These are phyloP conservation scores for Tetanocera ferruginea DNA, from an alignment of 2,888 invertebrate genomes.

Conservation along the genomic window DNA sequence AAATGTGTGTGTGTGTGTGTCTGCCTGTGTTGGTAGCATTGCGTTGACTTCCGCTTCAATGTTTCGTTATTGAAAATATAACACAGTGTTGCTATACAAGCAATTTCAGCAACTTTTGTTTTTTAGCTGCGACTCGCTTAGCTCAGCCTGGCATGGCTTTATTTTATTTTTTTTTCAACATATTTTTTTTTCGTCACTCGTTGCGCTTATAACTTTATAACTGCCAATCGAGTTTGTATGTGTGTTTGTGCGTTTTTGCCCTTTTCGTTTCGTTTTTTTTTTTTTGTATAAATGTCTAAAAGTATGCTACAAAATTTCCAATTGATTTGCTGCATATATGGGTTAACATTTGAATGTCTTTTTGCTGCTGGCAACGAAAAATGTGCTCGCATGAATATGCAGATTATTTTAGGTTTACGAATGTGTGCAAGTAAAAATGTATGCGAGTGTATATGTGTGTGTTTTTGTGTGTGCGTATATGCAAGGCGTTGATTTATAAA, in stretches of 20 bases:
- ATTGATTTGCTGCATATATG: conserved; percentile 20
- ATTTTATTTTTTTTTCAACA: too few species aligned
- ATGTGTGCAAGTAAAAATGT: background rate
- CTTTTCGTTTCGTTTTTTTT: background rate
- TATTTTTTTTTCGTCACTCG: too few species aligned
- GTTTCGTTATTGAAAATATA: conserved; percentile 22
- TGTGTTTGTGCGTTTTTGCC: background rate
- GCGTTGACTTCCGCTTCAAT: conserved; percentile 22
- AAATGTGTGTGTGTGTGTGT: conserved; percentile 7
- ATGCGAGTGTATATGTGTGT: background rate
- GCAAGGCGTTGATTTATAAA: background rate
- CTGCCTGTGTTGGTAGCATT: background rate
- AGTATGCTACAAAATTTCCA: conserved; percentile 14
- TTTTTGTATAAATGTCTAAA: background rate
- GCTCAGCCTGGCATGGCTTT: too few species aligned
- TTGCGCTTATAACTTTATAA: too few species aligned
- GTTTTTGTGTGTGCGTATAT: too few species aligned
- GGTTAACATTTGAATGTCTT: conserved; percentile 16
- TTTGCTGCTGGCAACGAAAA: too few species aligned
- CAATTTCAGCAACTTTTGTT: background rate
- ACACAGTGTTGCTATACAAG: background rate
- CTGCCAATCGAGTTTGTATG: too few species aligned
- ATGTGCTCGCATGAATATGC: too few species aligned
- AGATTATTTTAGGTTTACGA: too few species aligned
- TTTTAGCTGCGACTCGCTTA: background rate